phyloP scores from a whole-genome alignment of 2,797 vertebrate species.

The Geotrypetes seraphini region DNA sequence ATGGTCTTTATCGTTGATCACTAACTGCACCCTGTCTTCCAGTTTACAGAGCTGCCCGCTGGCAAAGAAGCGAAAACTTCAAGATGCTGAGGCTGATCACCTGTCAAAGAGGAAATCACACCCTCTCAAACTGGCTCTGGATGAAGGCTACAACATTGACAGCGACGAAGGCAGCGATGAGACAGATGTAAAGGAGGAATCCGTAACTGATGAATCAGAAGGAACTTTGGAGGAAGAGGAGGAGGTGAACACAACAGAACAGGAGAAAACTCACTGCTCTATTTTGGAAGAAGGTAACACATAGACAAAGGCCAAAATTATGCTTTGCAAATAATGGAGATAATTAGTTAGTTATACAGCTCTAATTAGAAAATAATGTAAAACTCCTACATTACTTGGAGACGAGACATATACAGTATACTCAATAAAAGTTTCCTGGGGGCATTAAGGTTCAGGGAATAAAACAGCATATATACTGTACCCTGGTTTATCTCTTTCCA shows the following conservation, averaged over 20 bases:
- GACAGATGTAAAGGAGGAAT: conserved; percentile 63
- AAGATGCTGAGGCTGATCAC: conserved; percentile 69
- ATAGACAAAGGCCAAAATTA: no score
- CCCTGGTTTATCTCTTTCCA: no score
- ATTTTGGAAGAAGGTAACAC: conserved; percentile 56
- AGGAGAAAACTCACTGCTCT: conserved; percentile 42
- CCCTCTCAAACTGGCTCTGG: conserved; percentile 78
- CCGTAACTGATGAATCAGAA: conserved; percentile 58
- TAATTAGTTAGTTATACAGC: no score
- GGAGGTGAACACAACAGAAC: conserved; percentile 38
- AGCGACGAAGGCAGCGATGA: conserved; percentile 81
- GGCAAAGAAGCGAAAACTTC: conserved; percentile 84
- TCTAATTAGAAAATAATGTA: no score
- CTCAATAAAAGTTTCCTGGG: no score
- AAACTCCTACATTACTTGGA: no score
- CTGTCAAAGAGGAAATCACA: conserved; percentile 83
- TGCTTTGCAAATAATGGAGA: no score
- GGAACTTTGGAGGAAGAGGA: conserved; percentile 59
- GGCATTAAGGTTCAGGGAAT: no score
- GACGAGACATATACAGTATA: no score
- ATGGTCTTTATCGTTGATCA: no score
- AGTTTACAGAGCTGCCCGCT: conserved; percentile 87
- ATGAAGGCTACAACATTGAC: conserved; percentile 79
- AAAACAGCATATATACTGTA: no score
- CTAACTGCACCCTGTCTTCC: neutral